Percentiles rank a stretch among this genome's conserved stretches.
Conservation (phyloP, 2,888 invertebrate genomes). For the Metalampra italica region DNA sequence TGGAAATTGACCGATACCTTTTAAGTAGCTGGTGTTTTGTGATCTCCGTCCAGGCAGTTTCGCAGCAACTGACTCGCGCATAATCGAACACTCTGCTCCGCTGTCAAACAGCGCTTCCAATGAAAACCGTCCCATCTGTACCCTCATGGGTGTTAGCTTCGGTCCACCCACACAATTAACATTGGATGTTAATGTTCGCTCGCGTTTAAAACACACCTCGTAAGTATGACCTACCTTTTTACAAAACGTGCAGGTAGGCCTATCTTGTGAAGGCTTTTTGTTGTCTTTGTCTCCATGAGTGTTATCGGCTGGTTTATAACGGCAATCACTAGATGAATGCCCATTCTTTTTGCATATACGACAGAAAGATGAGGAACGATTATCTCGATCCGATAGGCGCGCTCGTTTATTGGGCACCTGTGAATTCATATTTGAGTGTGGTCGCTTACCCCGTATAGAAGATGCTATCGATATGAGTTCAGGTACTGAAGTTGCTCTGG, state of each 20-base stretch:
- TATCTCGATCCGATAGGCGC: conserved; percentile 4
- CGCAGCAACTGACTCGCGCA: conserved; percentile 22
- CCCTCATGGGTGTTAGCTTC: conserved; percentile 11
- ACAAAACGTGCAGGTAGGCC: conserved; percentile 20
- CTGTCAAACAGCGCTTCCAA: conserved; percentile 25
- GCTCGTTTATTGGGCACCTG: conserved; percentile 11
- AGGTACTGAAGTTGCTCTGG: conserved; percentile 20
- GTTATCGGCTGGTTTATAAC: conserved; percentile 3
- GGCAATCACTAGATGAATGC: conserved; percentile 14
- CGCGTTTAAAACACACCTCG: conserved; percentile 22
- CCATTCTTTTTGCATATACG: conserved; percentile 15
- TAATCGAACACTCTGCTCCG: conserved; percentile 28
- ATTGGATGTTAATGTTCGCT: conserved; percentile 19
- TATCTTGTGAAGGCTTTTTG: neutral
- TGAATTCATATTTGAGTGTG: neutral
- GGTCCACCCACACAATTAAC: conserved; percentile 17
- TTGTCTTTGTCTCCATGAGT: neutral
- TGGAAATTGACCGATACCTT: conserved; percentile 20
- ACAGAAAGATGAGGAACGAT: conserved; percentile 2
- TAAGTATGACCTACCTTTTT: conserved; percentile 20
- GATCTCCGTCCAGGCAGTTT: conserved; percentile 21
- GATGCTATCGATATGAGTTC: conserved; percentile 28
- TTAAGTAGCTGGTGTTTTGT: conserved; percentile 15
- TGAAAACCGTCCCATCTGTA: conserved; percentile 9
- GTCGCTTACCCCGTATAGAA: conserved; percentile 11